Percentiles rank a stretch among this genome's conserved stretches.
Conservation (phyloP, 2,113 vertebrate species). For the Deroptyus accipitrinus region DNA sequence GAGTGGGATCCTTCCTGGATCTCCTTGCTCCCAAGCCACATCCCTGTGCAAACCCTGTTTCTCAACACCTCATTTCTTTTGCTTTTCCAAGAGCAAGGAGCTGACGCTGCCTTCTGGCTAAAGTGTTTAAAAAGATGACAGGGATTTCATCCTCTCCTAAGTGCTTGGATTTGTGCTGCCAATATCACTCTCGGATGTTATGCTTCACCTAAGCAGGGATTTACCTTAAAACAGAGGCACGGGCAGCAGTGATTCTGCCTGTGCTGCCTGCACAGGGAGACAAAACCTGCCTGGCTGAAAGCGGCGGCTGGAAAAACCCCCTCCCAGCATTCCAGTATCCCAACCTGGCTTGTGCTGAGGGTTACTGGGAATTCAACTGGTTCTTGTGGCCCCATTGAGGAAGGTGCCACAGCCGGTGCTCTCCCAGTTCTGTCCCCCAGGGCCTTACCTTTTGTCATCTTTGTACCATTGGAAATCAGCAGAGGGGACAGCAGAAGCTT, state of each 20-base stretch:
- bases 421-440: fast-evolving
- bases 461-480: conserved; percentile 97
- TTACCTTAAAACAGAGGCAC: not conserved
- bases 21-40: not conserved
- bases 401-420: not conserved
- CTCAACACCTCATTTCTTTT: not conserved
- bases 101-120: not conserved
- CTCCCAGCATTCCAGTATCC: not conserved
- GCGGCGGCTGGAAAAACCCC: not conserved
- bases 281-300: not conserved
- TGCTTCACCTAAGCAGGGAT: not conserved
- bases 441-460: conserved; percentile 88
- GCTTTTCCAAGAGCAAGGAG: not conserved
- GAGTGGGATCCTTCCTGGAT: not conserved
- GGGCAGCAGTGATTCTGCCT: fast-evolving
- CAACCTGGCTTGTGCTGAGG: not conserved
- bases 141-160: not conserved
- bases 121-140: not conserved
- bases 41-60: not conserved
- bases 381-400: fast-evolving
- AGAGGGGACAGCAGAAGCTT: conserved; percentile 89
- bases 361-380: fast-evolving
- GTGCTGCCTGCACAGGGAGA: not conserved
- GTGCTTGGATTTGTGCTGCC: not conserved
- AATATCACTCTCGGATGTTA: not conserved